phyloP scores from a whole-genome alignment of 1,140 invertebrate genomes.

The Euwallacea similis region DNA sequence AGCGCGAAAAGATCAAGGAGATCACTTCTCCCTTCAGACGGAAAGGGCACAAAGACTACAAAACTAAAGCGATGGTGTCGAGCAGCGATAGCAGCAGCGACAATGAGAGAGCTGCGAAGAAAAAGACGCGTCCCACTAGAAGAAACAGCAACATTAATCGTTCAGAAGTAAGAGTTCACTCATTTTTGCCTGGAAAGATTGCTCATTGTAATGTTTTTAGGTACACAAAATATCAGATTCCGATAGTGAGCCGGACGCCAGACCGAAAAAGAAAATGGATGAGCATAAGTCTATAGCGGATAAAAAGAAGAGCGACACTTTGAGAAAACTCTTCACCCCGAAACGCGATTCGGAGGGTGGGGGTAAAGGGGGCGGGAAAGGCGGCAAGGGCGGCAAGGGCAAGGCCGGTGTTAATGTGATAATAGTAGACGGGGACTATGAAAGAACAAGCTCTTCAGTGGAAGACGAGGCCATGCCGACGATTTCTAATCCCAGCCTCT shows the following conservation, averaged over 20 bases:
- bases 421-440: conserved; percentile 50
- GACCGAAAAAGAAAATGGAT: conserved; percentile 54
- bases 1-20: conserved; percentile 49
- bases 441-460: conserved; percentile 50
- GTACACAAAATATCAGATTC: conserved; percentile 37
- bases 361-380: conserved; percentile 59
- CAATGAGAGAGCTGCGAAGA: conserved; percentile 41
- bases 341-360: conserved; percentile 51
- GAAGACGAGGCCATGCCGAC: conserved; percentile 50
- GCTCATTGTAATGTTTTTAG: background rate
- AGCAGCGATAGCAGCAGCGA: conserved; percentile 55
- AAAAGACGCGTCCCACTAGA: conserved; percentile 9
- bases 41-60: conserved; percentile 43
- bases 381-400: conserved; percentile 61
- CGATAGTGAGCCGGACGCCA: conserved; percentile 31
- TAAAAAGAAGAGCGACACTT: conserved; percentile 71
- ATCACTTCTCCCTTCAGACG: conserved; percentile 42
- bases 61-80: conserved; percentile 45
- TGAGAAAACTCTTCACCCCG: conserved; percentile 67
- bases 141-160: conserved; percentile 9
- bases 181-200: background rate
- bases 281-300: conserved; percentile 61
- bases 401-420: conserved; percentile 51
- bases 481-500: conserved; percentile 39
- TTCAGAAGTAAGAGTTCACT: background rate